These are phyloP conservation scores for Diaperis boleti DNA, from an alignment of 2,888 invertebrate species.

Conservation along the genomic window DNA sequence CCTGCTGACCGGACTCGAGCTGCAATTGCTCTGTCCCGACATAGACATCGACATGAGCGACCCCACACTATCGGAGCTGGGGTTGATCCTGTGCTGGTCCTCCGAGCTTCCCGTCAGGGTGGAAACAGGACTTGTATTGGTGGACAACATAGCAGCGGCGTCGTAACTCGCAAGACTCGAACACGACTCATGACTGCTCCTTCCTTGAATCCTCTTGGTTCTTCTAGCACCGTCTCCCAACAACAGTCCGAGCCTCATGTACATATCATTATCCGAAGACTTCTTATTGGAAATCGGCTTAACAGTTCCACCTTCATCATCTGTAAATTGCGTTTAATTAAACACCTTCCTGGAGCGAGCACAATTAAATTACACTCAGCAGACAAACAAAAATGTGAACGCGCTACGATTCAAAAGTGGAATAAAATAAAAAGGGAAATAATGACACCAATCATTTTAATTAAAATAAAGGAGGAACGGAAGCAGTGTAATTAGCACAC, in stretches of 20 bases:
- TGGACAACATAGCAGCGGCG: slow-evolving; percentile 75
- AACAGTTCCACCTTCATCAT: slow-evolving; percentile 79
- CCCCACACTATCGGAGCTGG: slow-evolving; percentile 78
- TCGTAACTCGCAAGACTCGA: slow-evolving; percentile 71
- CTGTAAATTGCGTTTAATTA: slow-evolving; percentile 63
- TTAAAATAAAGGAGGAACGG: slow-evolving; percentile 27
- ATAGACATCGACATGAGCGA: slow-evolving; percentile 83
- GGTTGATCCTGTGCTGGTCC: slow-evolving; percentile 69
- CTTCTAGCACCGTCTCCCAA: slow-evolving; percentile 78
- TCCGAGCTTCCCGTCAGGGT: slow-evolving; percentile 89
- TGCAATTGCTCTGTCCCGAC: slow-evolving; percentile 83
- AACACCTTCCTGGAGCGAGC: slow-evolving; percentile 21
- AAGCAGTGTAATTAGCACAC: slow-evolving; percentile 30
- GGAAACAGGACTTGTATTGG: slow-evolving; percentile 90
- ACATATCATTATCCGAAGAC: slow-evolving; percentile 81
- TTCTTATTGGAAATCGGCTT: slow-evolving; percentile 71
- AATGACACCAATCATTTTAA: slow-evolving; percentile 39
- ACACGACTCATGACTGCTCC: slow-evolving; percentile 67
- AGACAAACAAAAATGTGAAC: slow-evolving; percentile 7
- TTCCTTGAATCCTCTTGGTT: slow-evolving; percentile 52
- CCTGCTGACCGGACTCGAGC: slow-evolving; percentile 82
- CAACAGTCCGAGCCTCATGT: slow-evolving; percentile 85
- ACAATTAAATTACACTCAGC: slow-evolving; percentile 29
- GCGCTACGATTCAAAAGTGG: not conserved
- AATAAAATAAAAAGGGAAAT: not conserved